Base-by-base conservation (phyloP, 2,797 vertebrate genomes). In the Enteromius afrohamiltoni region DNA sequence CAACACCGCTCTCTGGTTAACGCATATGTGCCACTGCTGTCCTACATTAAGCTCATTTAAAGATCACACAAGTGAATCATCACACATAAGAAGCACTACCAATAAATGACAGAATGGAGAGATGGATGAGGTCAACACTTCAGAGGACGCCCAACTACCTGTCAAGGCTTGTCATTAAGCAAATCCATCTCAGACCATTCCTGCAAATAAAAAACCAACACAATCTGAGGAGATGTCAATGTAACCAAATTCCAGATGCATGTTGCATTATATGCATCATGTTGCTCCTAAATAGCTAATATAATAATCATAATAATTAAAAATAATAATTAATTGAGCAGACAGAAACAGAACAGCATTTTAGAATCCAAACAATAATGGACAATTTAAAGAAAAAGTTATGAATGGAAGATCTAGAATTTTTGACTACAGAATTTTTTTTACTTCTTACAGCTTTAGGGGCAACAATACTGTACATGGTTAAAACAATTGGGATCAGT, bases 11-110 rank as follows among this genome's bases (percentile, higher is more conserved):
- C 53, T 64, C 42, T 82, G 80, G 70, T 60, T 16, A 70, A 71
- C 0, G 3, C 79, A 60, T 58, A 45, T 45, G 67, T 80, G 65
- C 49, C 3, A 1, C 68, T 81, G 55, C 51, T 34, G 23, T 49
- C 60, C 40, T 65, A 51, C 45, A 31, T 73, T n/a, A 65, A 47
- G 26, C 6, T 1, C 11, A 65, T 49, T 49, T 80, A 76, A 23
- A 34, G 77, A 78, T 45, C 55, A 49, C 53, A 81, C 21, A 17
- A 37, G 70, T 51, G 45, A 74, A 82, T 82, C 31, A 82, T 82
- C 31, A 49, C 68, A 70, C 4, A 62, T 62, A 10, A 55, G n/a
- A 69, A 31, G n/a, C 49, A 4, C 11, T 79, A 68, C 14, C 31
- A 55, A 42, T 69, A 80, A 69, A 69, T 69, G 34, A 69, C 65